Evolutionary conservation across 2,888 invertebrate species (phyloP), one percentile per base, ranked within the genome.

Genomic region (Dione vanillae): DNA sequence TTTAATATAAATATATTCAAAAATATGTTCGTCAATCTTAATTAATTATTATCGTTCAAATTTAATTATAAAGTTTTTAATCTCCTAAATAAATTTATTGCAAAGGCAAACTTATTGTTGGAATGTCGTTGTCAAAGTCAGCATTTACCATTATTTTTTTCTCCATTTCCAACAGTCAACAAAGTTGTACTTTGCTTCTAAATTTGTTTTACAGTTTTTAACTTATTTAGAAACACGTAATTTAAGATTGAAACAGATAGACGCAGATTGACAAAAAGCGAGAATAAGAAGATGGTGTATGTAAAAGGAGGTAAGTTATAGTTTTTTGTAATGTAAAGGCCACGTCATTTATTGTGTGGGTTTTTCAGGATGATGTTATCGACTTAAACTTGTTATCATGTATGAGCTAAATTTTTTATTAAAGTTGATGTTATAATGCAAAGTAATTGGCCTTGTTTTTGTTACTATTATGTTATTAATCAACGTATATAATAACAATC

Each of bases 301-400:
- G 82, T 88, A 10, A 85, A 83, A 79, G 83, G 82, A 78, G 87
- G 88, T 86, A 81, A 56, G 59, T 16, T 47, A 35, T n/a, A n/a
- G 11, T 7, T 59, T 20, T 43, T 2, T 61, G 43, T 5, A 27
- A 27, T 27, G 20, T n/a, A 27, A 10, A 27, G 45, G 45, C 61
- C 61, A 61, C 61, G 61, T 61, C 61, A 61, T 11, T 14, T 19
- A 20, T 27, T 61, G 45, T 45, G 61, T 35, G 45, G n/a, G 45
- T 61, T 43, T n/a, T 59, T 45, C 43, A 61, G 45, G 61, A 45
- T 61, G 43, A 35, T 61, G 61, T 45, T 61, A 61, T 61, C 61
- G n/a, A 56, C 16, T 40, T 12, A 37, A 54, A 56, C 56, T 40
- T 56, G 56, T 56, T 56, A 56, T 56, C 56, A 37, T 16, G 35